Conservation (phyloP, 2,888 invertebrate species). For the Phyllotreta cruciferae region DNA sequence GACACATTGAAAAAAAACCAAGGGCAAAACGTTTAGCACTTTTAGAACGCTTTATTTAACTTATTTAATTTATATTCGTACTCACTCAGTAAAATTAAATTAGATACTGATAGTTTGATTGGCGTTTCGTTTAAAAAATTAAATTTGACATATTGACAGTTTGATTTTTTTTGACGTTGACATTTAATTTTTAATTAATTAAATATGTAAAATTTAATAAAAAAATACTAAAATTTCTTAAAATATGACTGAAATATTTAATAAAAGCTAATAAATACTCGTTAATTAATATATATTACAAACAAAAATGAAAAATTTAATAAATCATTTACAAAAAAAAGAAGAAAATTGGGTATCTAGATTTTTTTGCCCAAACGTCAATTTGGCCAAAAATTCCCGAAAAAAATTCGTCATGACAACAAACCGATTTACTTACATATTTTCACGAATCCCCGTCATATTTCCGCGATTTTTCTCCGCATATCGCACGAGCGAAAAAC, state of each 20-base stretch:
- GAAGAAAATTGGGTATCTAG: not conserved
- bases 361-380: conserved; percentile 14
- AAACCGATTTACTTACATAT: conserved; percentile 48
- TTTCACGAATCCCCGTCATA: conserved; percentile 49
- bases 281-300: conserved; percentile 32
- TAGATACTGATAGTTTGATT: too few species aligned
- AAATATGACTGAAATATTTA: too few species aligned
- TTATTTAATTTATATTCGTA: too few species aligned
- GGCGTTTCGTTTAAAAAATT: too few species aligned
- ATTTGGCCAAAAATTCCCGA: too few species aligned
- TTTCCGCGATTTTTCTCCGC: conserved; percentile 38
- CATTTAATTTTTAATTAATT: too few species aligned
- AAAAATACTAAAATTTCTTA: too few species aligned
- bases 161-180: too few species aligned
- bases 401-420: conserved; percentile 24
- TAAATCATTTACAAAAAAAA: not conserved
- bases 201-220: too few species aligned
- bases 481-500: conserved; percentile 42
- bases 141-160: too few species aligned
- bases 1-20: conserved; percentile 39
- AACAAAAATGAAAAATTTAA: not conserved
- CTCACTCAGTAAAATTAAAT: too few species aligned
- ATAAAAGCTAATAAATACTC: conserved; percentile 19
- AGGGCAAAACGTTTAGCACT: conserved; percentile 57
- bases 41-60: too few species aligned